phyloP scores from a whole-genome alignment of 2,888 invertebrate species.

The Bombylius major region DNA sequence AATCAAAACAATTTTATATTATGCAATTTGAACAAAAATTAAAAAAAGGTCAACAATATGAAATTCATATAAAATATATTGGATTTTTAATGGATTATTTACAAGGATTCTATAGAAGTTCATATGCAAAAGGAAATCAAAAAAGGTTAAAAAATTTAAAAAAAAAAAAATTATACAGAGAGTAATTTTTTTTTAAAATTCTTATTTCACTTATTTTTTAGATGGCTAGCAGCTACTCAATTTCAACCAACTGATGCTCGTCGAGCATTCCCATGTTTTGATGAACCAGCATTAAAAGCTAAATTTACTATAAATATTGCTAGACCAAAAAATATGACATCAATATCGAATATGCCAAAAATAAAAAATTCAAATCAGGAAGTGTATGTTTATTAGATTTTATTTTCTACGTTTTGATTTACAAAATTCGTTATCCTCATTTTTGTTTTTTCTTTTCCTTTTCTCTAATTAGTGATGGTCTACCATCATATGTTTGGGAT shows the following conservation, averaged over 20 bases:
- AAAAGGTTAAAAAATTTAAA: constrained; percentile 46
- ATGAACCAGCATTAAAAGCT: constrained; percentile 74
- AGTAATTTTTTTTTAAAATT: background rate
- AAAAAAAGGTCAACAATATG: constrained; percentile 47
- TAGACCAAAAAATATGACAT: constrained; percentile 54
- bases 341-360: constrained; percentile 67
- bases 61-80: constrained; percentile 53
- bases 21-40: constrained; percentile 47
- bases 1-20: constrained; percentile 55
- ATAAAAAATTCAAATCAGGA: constrained; percentile 13
- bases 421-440: background rate
- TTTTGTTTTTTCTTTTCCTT: background rate
- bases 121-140: constrained; percentile 54
- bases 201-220: constrained; percentile 21
- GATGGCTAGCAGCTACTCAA: constrained; percentile 72
- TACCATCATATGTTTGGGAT: constrained; percentile 60
- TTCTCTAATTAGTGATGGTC: constrained; percentile 36
- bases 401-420: background rate
- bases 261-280: constrained; percentile 76
- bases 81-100: constrained; percentile 63
- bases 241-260: constrained; percentile 73
- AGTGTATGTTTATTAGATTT: constrained; percentile 23
- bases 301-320: constrained; percentile 66
- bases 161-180: background rate
- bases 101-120: constrained; percentile 73